These are phyloP conservation scores for Drosophila ezoana DNA, from an alignment of 2,888 invertebrate species.

Conservation along the genomic window DNA sequence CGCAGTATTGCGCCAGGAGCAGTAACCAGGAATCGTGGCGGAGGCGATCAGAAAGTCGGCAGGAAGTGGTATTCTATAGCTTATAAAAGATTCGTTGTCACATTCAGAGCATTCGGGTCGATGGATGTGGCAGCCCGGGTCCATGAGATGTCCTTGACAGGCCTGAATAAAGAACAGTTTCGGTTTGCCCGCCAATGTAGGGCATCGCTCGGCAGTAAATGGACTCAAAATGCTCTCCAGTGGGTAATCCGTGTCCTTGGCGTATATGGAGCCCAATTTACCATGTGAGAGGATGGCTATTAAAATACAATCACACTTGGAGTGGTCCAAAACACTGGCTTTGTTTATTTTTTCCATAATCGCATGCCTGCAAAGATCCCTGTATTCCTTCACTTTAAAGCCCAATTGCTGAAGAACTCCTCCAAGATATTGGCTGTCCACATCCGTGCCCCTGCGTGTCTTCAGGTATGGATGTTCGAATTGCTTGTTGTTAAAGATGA, in stretches of 20 bases:
- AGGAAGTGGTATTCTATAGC: slow-evolving; percentile 93
- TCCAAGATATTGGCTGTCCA: slow-evolving; percentile 90
- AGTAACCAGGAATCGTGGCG: slow-evolving; percentile 96
- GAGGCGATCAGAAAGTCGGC: slow-evolving; percentile 97
- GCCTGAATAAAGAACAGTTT: slow-evolving; percentile 92
- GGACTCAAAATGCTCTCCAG: slow-evolving; percentile 91
- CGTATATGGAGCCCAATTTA: slow-evolving; percentile 93
- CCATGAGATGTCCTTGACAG: slow-evolving; percentile 94
- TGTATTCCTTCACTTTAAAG: slow-evolving; percentile 89
- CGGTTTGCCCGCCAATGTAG: slow-evolving; percentile 93
- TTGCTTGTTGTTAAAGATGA: slow-evolving; percentile 95
- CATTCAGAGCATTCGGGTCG: slow-evolving; percentile 86
- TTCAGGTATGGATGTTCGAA: slow-evolving; percentile 90
- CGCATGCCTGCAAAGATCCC: slow-evolving; percentile 89
- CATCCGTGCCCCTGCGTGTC: slow-evolving; percentile 92
- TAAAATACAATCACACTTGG: slow-evolving; percentile 92
- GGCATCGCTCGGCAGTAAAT: slow-evolving; percentile 92
- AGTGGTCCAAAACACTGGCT: slow-evolving; percentile 91
- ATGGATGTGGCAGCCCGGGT: slow-evolving; percentile 89
- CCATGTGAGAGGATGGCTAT: slow-evolving; percentile 95
- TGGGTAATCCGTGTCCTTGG: slow-evolving; percentile 92
- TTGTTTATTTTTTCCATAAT: slow-evolving; percentile 88
- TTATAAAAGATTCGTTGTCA: slow-evolving; percentile 87
- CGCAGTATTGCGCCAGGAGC: slow-evolving; percentile 96
- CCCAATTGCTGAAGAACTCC: slow-evolving; percentile 88